Base-by-base conservation (phyloP, 2,113 vertebrate genomes). In the Polyodon spathula region DNA sequence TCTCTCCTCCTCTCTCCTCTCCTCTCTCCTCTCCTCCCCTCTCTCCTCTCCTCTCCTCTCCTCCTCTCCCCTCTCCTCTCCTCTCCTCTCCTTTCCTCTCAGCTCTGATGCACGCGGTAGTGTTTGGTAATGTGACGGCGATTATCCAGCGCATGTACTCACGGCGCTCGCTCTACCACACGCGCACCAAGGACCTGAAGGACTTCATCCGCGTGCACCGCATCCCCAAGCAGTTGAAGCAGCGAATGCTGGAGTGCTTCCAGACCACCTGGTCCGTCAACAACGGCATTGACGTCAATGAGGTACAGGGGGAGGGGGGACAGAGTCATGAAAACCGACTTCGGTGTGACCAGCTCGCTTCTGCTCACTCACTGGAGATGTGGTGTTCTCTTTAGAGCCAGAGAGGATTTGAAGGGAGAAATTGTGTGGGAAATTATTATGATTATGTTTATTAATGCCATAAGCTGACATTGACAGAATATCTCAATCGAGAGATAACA, bases 61-160 rank as follows among this genome's bases (percentile, higher is more conserved):
- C 4, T 16, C 17, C 27, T 11, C 4, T 11, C 9, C 15, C 27
- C 54, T 4, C 54, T 16, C 4, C 15, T 56, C 8, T 27, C 27
- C 14, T 27, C 37, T 11, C 39, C 27, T 54, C 37, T 42, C 6
- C 55, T 38, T 37, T 54, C 51, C 39, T 40, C 5, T 10, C 59
- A 76, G 73, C 73, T 14, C 73, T 76, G 54, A 76, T 76, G 73
- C 73, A 76, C 17, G 73, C 73, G 4, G 73, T 76, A 27, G 73
- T 76, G 6, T 76, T 76, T 54, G 73, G 73, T 37, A 76, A 76
- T 39, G 73, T 76, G 44, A 76, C 73, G n/a, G 73, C 73, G 50
- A 76, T 76, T 60, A 76, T 76, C 66, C 73, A 76, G 63, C 64
- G 73, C 55, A 76, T 76, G 73, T 76, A 76, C 53, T 76, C 73